These are phyloP conservation scores for Lepilemur ruficaudatus DNA, from an alignment of 2,797 vertebrate species.

Conservation along the genomic window DNA sequence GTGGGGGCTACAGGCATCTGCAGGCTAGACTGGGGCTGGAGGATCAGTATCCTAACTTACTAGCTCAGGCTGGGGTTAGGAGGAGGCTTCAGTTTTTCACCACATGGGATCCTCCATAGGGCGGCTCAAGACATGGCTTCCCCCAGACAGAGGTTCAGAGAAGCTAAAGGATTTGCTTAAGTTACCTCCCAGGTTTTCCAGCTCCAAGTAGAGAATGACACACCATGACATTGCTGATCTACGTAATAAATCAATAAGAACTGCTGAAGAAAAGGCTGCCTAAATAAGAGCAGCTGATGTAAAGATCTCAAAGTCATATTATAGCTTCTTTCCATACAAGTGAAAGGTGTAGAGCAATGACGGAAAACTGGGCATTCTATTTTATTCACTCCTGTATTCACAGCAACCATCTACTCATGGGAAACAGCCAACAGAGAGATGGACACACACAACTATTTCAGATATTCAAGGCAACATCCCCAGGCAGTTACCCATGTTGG, in stretches of 20 bases:
- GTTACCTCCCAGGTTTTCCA: not conserved
- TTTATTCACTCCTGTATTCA: not conserved
- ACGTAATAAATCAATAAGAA: not conserved
- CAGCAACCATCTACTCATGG: not conserved
- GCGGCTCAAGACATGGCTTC: not conserved
- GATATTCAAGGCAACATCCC: not conserved
- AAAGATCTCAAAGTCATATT: not conserved
- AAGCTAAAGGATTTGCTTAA: not conserved
- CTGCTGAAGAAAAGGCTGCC: not conserved
- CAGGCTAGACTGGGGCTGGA: not conserved
- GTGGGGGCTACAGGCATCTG: not conserved
- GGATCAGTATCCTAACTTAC: not conserved
- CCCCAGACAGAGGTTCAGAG: not conserved
- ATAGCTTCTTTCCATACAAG: not conserved
- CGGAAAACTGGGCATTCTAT: not conserved
- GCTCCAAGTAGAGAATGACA: not conserved
- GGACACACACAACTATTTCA: not conserved
- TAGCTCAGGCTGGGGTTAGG: not conserved
- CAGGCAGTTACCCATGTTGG: not conserved
- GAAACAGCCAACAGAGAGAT: not conserved
- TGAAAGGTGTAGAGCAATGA: not conserved
- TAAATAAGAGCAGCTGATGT: not conserved
- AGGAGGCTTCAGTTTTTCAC: not conserved
- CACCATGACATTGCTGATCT: not conserved
- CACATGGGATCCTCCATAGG: not conserved